Percentiles rank a stretch among this genome's conserved stretches.
Conservation (phyloP, 2,888 invertebrate species). For the Drosophila basisetae region DNA sequence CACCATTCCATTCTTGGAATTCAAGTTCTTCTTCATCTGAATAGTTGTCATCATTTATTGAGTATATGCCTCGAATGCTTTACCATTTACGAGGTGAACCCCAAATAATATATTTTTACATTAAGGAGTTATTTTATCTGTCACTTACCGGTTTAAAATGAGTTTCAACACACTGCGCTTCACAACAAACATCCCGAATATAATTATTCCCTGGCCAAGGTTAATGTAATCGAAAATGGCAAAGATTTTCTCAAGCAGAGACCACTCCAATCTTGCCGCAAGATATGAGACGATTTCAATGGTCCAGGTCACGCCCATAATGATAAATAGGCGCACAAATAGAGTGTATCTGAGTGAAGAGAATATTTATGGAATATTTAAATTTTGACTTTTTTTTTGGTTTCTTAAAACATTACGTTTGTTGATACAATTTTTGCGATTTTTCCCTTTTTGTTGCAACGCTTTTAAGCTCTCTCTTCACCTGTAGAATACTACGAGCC, state of each 20-base stretch:
- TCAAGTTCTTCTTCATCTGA: conserved; percentile 59
- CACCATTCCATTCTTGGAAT: conserved; percentile 40
- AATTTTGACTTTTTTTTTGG: neutral
- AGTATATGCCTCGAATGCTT: conserved; percentile 48
- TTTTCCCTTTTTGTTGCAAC: conserved; percentile 61
- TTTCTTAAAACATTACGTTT: conserved; percentile 65
- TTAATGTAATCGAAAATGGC: conserved; percentile 51
- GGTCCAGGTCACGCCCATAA: conserved; percentile 94
- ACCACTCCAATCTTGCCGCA: neutral
- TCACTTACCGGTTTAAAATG: conserved; percentile 58
- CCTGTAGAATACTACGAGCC: conserved; percentile 72
- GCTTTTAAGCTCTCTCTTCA: conserved; percentile 68
- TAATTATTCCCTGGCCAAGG: conserved; percentile 69
- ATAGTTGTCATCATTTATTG: conserved; percentile 23
- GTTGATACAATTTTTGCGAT: conserved; percentile 69
- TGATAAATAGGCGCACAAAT: conserved; percentile 92
- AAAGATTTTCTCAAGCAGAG: conserved; percentile 6
- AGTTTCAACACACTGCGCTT: conserved; percentile 61
- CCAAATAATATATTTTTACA: conserved; percentile 15
- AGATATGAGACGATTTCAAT: conserved; percentile 92
- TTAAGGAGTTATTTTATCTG: neutral
- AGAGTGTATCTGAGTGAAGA: conserved; percentile 88
- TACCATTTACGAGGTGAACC: conserved; percentile 9
- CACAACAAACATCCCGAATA: conserved; percentile 73
- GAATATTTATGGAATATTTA: too few relatives aligned